Base-by-base conservation (phyloP, 1,140 invertebrate species). In the Eumeta japonica region DNA sequence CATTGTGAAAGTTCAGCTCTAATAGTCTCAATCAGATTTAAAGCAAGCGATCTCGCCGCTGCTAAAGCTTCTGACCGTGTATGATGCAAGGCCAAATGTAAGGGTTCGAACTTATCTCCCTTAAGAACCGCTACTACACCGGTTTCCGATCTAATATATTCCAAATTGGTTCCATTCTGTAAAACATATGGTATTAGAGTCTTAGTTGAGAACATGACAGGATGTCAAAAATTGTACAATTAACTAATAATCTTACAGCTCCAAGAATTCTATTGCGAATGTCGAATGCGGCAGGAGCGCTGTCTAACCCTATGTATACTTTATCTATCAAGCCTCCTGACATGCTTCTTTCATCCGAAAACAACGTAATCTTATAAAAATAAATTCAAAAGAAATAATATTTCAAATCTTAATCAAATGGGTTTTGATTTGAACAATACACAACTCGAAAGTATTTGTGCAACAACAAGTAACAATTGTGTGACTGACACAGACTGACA, bases 21-120 rank as follows among this genome's bases (percentile, higher is more conserved):
- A 73, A 90, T 84, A 18, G 87, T 90, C 74, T 89, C 86, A 39
- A 90, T 86, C 18, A 90, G 75, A 71, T 89, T 89, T 46, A 84
- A 80, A 10, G 86, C 84, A 39, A 90, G 60, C 36, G 86, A 82
- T 63, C 86, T 83, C 14, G 86, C 87, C 47, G 83, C 83, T 45
- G 86, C 81, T 13, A 89, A 63, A n/a, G 83, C 81, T 42, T 86
- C 79, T 13, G 79, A 71, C 53, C 82, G 81, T 10, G 81, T 77
- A 76, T 89, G 87, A 79, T 88, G 85, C 46, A 90, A 76, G 52
- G 82, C 84, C 40, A 91, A 77, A 68, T 90, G 86, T 55, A 91
- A 76, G n/a, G 87, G 87, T 58, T 91, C 88, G 43, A 83, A 79
- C 47, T 86, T 84, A 65, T 91, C 87, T 30, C 85, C 87, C 55